Base-by-base conservation (phyloP, 2,888 invertebrate species). In the Frankliniella fusca region DNA sequence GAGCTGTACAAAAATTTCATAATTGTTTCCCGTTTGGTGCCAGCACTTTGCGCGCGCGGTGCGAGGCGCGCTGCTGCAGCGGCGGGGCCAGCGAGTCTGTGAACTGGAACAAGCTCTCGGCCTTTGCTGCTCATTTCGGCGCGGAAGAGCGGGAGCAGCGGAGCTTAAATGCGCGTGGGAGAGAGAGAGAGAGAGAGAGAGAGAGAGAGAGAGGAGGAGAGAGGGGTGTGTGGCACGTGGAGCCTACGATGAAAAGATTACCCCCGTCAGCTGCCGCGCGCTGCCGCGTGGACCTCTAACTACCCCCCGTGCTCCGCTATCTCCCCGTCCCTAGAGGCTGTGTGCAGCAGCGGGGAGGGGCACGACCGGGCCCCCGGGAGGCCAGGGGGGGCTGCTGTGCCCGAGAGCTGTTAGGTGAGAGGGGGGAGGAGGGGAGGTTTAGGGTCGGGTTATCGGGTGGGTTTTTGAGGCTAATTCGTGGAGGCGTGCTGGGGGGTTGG, bases 191-290 rank as follows among this genome's bases (percentile, higher is more conserved):
- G 38, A 38, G 38, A 38, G 38, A 38, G 38, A 38, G 38, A 38
- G 38, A 38, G 38, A 38, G 38, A 38, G 38, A 38, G 38, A 38
- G 38, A 38, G 38, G n/a, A 9, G n/a, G 70, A 3, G 70, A 5
- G 65, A n/a, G 20, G 65, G 9, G 65, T 23, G 70, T 23, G 23
- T n/a, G 2, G 70, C 70, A 76, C 70, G 70, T 76, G 70, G 23
- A 5, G 10, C 9, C 23, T 27, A 76, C 70, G 70, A 76, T 76
- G 70, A 76, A 76, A 76, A 76, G 70, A 76, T 76, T 76, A 76
- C 70, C 70, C 70, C 70, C 70, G 70, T 76, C 70, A 76, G 70
- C 70, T 76, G 70, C 11, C 23, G 70, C 23, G 23, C 23, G 54
- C 54, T 20, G 7, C 54, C 61, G 61, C 61, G 61, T 11, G 61